Base-by-base conservation (phyloP, 2,797 vertebrate genomes). In the Cichlasoma orientale region DNA sequence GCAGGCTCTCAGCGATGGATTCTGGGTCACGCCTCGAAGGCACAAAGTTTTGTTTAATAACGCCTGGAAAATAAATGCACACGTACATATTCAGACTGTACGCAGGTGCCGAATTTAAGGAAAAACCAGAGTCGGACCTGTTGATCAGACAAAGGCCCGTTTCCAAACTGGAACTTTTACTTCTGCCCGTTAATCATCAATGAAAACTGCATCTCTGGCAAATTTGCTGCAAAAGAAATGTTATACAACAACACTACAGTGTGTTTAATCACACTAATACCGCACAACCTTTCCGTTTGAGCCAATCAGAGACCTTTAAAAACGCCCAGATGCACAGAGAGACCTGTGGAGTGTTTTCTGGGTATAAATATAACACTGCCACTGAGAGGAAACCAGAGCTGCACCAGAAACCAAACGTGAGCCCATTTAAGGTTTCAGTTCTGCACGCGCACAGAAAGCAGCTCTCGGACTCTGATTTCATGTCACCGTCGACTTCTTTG, bases 41-140 rank as follows among this genome's bases (percentile, higher is more conserved):
- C 36, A 70, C 69, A 75, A 57, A 0, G 1, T 70, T 80, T 77
- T 11, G 44, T 59, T 66, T 75, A 82, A 79, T 50, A 21, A 21
- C 23, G 50, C 13, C 23, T 16, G 21, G 59, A 41, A 63, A 63
- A 0, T 41, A 44, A 63, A 44, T 0, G 8, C 6, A 3, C 59
- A n/a, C 25, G 14, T 14, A 41, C 12, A 41, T 38, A 63, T 66
- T 66, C 23, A 63, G 0, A 18, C 33, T 3, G 23, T 14, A 44
- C 14, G 11, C 21, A 8, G 7, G 2, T 61, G 58, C 0, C 58
- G 41, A 61, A 0, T 16, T 23, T 41, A 21, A 41, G 59, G 36
- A 0, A 63, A 0, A 63, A 18, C 0, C 2, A 0, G 38, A 63
- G 38, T 2, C 36, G 3, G 41, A 7, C 0, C 19, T 36, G 31